Evolutionary conservation across 2,113 vertebrate species (phyloP), one percentile per base, ranked within the genome.

Genomic region (Cyphomyrus discorhynchus): DNA sequence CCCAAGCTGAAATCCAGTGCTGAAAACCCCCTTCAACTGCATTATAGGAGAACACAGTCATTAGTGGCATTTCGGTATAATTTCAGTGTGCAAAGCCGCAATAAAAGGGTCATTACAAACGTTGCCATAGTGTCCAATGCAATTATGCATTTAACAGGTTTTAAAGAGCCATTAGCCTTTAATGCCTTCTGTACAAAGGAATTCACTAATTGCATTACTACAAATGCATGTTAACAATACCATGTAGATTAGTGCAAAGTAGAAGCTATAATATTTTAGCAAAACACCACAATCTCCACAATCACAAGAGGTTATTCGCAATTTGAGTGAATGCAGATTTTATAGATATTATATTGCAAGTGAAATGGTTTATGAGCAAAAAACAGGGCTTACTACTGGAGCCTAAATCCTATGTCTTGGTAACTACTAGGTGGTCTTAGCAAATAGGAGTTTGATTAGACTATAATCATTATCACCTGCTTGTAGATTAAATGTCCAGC

Each of bases 61-160:
- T 77, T 77, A 77, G 74, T 77, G 74, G 74, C 1, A 17, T 39
- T 77, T 77, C 10, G 2, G 31, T 77, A 77, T 77, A 19, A 77
- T 39, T 42, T 77, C 35, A 77, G 35, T 77, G 27, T 19, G 74
- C 11, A 42, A 77, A 39, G 74, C 35, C 0, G 15, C 11, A 42
- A 77, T 77, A 77, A 77, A 77, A 77, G 74, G 74, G 35, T 77
- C 15, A 77, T 77, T 77, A 77, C 74, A 77, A 77, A 77, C 74
- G 74, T 39, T 77, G 74, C 74, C 35, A 39, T 77, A 77, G 74
- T 17, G 74, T 77, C 74, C 15, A 19, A 77, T 77, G 74, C 35
- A 77, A 77, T 77, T 77, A 39, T 77, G 42, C 11, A 39, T 77
- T 77, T 77, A 42, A 77, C 74, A 77, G 31, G 74, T 77, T 77